These are phyloP conservation scores for Sebastes schlegelii DNA, from an alignment of 2,113 vertebrate genomes.

Conservation along the genomic window DNA sequence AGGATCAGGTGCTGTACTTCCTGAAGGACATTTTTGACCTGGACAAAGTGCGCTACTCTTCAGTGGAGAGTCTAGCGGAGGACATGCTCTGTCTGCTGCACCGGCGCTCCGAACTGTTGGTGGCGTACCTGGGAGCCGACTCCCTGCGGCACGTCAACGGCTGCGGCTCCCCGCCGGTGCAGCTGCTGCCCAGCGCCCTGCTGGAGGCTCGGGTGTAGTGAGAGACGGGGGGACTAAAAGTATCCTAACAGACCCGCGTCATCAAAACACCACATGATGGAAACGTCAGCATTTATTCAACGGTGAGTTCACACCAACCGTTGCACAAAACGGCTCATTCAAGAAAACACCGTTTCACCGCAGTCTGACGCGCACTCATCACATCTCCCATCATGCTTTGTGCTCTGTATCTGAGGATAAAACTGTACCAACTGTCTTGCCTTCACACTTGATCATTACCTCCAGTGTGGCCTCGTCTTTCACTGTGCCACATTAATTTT, in stretches of 20 bases:
- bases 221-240: neutral
- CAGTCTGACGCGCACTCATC: neutral
- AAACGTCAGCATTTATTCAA: neutral
- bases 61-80: slow-evolving; percentile 89
- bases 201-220: slow-evolving; percentile 85
- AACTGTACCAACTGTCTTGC: slow-evolving; percentile 27
- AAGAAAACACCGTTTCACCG: neutral
- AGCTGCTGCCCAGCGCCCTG: slow-evolving; percentile 71
- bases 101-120: slow-evolving; percentile 88
- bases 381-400: neutral
- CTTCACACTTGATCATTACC: slow-evolving; percentile 20
- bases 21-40: slow-evolving; percentile 97
- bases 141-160: slow-evolving; percentile 68
- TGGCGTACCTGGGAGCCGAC: slow-evolving; percentile 87
- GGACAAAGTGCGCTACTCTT: slow-evolving; percentile 94
- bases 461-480: slow-evolving; percentile 1
- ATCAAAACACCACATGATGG: neutral
- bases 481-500: slow-evolving; percentile 39
- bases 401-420: slow-evolving; percentile 15
- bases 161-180: slow-evolving; percentile 71
- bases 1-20: slow-evolving; percentile 96
- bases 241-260: neutral
- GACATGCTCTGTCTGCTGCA: slow-evolving; percentile 90
- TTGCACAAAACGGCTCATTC: neutral
- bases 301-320: neutral